phyloP scores from a whole-genome alignment of 2,797 vertebrate species.

The Leptodactylus fallax region DNA sequence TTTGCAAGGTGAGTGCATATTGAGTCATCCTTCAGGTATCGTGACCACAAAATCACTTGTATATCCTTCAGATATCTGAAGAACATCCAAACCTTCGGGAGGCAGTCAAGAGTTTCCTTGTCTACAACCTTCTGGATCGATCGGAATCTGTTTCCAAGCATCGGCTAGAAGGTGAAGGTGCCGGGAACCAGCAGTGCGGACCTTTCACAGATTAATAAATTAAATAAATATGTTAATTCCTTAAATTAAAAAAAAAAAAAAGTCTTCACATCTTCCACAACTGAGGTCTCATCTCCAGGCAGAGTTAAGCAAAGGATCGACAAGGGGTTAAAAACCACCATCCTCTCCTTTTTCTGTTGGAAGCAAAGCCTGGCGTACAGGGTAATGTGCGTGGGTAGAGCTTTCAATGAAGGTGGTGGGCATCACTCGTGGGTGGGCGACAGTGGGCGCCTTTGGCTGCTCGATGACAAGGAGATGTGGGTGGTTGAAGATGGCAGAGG shows the following conservation, averaged over 20 bases:
- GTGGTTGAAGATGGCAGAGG: slow-evolving; percentile 82
- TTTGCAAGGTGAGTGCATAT: background rate
- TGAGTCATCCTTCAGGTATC: background rate
- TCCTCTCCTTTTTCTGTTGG: slow-evolving; percentile 12
- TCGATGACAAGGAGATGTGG: slow-evolving; percentile 78
- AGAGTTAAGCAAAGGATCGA: slow-evolving; percentile 61
- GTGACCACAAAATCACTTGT: background rate
- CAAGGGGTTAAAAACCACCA: background rate
- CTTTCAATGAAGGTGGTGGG: slow-evolving; percentile 33
- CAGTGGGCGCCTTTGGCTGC: slow-evolving; percentile 71
- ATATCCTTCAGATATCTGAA: too few species aligned
- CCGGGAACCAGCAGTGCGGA: background rate
- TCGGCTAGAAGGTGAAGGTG: background rate
- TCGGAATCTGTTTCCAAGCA: background rate
- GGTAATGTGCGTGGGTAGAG: slow-evolving; percentile 47
- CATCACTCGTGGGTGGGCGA: slow-evolving; percentile 78
- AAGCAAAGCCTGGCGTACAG: slow-evolving; percentile 39
- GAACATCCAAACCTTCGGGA: background rate
- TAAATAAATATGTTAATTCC: slow-evolving; percentile 59
- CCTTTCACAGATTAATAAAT: slow-evolving; percentile 40
- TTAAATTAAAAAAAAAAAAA: slow-evolving; percentile 45
- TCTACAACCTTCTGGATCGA: background rate
- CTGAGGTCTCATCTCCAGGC: slow-evolving; percentile 66
- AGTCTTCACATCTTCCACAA: slow-evolving; percentile 23
- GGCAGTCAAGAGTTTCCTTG: slow-evolving; percentile 16